phyloP scores from a whole-genome alignment of 2,888 invertebrate genomes.

The Erebia epiphron region DNA sequence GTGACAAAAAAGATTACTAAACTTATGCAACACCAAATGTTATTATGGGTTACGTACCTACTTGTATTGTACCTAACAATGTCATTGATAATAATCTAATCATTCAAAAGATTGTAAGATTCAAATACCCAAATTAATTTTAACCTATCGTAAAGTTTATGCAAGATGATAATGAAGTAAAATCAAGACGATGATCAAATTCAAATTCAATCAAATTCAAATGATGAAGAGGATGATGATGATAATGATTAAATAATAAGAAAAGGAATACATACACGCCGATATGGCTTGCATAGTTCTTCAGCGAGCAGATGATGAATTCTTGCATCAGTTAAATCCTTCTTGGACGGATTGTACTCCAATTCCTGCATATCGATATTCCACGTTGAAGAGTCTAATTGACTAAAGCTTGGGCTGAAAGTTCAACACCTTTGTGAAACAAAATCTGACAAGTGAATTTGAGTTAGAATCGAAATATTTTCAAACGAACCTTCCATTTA shows the following conservation, averaged over 20 bases:
- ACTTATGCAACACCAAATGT: no score
- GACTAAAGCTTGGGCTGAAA: conserved; percentile 91
- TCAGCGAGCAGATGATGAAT: conserved; percentile 96
- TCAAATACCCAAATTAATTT: no score
- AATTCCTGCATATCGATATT: conserved; percentile 97
- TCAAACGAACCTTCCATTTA: conserved; percentile 88
- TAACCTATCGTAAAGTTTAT: no score
- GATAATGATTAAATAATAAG: neutral
- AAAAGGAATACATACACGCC: conserved; percentile 85
- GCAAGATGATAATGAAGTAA: neutral
- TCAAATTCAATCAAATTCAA: no score
- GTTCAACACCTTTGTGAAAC: neutral
- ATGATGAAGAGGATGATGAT: neutral
- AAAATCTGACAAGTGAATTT: neutral
- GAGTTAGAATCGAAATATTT: neutral
- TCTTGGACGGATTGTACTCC: conserved; percentile 95
- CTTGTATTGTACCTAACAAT: no score
- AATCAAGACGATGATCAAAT: neutral
- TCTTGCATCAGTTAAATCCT: conserved; percentile 96
- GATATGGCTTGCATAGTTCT: conserved; percentile 93
- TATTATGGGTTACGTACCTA: no score
- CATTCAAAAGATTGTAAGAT: no score
- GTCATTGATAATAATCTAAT: no score
- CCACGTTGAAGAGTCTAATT: conserved; percentile 92
- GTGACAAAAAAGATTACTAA: conserved; percentile 45